A percentile compares a stretch with the other conserved stretches of the same genome.
Evolutionary conservation across 2,113 vertebrate genomes (phyloP).

Genomic region (Cryptomyrus ogoouensis): DNA sequence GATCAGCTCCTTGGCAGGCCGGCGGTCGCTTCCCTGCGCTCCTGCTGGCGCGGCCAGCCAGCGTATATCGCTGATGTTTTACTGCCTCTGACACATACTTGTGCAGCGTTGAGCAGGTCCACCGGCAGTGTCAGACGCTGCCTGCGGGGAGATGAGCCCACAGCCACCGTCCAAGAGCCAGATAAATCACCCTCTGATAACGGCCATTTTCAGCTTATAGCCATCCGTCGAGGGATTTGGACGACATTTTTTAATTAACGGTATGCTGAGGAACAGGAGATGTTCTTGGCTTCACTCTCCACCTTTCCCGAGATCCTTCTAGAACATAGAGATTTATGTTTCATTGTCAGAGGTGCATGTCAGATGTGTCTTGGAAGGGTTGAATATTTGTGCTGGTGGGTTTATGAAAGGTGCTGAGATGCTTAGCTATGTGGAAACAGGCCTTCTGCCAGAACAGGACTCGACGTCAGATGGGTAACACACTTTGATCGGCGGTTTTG

Average conservation of each 20-base stretch:
- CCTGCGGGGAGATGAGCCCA: not conserved
- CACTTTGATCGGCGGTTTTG: not conserved
- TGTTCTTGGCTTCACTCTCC: constrained; percentile 31
- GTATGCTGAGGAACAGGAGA: constrained; percentile 9
- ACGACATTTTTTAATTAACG: not conserved
- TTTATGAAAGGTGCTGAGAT: not conserved
- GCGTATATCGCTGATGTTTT: not conserved
- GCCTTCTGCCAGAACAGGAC: not conserved
- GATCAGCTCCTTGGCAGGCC: not conserved
- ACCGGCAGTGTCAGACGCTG: not conserved
- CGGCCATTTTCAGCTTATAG: not conserved
- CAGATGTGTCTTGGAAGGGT: not conserved
- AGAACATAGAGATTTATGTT: constrained; percentile 33
- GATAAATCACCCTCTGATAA: constrained; percentile 3
- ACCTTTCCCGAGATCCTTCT: constrained; percentile 33
- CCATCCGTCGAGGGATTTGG: not conserved
- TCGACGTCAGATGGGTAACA: not conserved
- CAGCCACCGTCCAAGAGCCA: not conserved
- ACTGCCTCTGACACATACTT: constrained; percentile 1
- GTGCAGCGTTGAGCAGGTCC: not conserved
- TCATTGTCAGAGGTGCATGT: constrained; percentile 27
- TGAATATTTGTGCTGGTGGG: not conserved
- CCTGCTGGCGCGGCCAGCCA: not conserved
- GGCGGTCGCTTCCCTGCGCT: not conserved
- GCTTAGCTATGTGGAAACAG: not conserved